Evolutionary conservation across 1,140 invertebrate genomes (phyloP), one percentile per base, ranked within the genome.

Genomic region (Orussus abietinus): DNA sequence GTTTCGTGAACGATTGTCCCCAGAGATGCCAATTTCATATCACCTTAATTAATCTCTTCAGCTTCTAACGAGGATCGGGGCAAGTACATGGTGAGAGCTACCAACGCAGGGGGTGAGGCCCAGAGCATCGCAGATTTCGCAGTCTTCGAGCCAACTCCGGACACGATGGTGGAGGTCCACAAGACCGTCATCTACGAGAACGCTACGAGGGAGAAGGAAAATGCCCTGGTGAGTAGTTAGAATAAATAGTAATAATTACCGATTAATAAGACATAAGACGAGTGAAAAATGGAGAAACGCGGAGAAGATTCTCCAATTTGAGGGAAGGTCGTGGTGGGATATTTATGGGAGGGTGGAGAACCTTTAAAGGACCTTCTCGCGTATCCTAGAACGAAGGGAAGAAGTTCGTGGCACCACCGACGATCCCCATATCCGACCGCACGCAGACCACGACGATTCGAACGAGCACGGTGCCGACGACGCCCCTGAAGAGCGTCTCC

Each of bases 71-170:
- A 72, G 25, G 79, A 88, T 55, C 78, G 77, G 37, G 86, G 86
- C 29, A 81, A 83, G 53, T 88, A 85, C 53, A 85, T 81, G 77
- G 84, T 84, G 9, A 73, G 75, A 37, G 86, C 86, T 4, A 75
- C 76, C 1, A 89, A 89, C 67, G 72, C 78, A 22, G 85, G 83
- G 10, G 86, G 86, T 3, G 83, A 88, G 67, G 84, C 85, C 15
- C 80, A 84, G 59, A 85, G 84, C 60, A 81, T 84, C 43, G 86
- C 86, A 4, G 85, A 88, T 63, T 80, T 88, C 47, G 78, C 84
- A 35, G 81, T 89, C 5, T 77, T 84, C 39, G 83, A 86, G 49
- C 79, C 82, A 22, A 78, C 77, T n/a, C 80, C 81, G 1, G 80
- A 83, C 45, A 77, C 79, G 4, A 78, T 82, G 77, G 71, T 80